Conservation (phyloP, 2,797 vertebrate genomes). For the Thalassophryne amazonica region DNA sequence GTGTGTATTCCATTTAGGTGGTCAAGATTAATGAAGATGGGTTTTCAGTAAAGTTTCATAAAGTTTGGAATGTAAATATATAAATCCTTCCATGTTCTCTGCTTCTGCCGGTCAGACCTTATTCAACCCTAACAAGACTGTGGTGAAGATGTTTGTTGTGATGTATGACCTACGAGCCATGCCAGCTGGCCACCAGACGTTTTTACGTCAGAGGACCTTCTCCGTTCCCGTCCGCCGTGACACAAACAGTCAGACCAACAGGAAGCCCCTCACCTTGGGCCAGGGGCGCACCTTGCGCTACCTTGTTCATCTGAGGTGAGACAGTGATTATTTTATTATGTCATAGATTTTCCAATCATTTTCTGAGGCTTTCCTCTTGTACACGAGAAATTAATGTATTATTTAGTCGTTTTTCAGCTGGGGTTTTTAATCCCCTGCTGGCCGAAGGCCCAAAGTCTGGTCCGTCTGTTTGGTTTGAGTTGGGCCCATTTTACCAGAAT, state of each 20-base stretch:
- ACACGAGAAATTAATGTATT: neutral
- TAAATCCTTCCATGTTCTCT: conserved; percentile 1
- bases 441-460: too few relatives aligned
- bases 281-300: conserved; percentile 95
- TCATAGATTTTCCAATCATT: neutral
- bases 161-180: conserved; percentile 95
- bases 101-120: conserved; percentile 85
- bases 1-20: too few relatives aligned
- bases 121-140: conserved; percentile 99
- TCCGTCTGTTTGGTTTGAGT: too few relatives aligned
- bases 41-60: neutral
- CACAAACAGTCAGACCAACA: conserved; percentile 82
- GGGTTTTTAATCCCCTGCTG: too few relatives aligned
- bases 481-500: too few relatives aligned
- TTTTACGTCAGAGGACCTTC: conserved; percentile 98
- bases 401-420: too few relatives aligned
- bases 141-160: conserved; percentile 99
- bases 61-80: neutral
- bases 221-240: conserved; percentile 95
- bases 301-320: conserved; percentile 98
- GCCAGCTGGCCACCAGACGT: conserved; percentile 98
- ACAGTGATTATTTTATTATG: neutral
- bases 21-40: neutral
- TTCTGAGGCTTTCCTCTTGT: neutral
- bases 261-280: conserved; percentile 79